Evolutionary conservation across 2,113 vertebrate species (phyloP).

Genomic region (Phalacrocorax brasilianus): DNA sequence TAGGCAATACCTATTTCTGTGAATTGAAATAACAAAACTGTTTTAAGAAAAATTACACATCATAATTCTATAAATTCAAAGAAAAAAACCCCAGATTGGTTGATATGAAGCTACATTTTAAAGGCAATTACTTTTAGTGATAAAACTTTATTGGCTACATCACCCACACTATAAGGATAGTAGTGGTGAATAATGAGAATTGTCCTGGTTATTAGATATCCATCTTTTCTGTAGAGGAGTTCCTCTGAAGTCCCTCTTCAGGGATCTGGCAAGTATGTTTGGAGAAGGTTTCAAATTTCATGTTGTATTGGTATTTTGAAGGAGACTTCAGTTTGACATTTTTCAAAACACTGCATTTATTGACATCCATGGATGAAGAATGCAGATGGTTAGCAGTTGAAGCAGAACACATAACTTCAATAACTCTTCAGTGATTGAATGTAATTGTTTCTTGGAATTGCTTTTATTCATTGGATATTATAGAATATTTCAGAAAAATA

Average conservation of each 20-base stretch:
- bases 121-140: neutral
- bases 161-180: neutral
- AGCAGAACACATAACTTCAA: neutral
- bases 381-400: neutral
- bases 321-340: neutral
- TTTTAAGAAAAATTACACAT: neutral
- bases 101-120: neutral
- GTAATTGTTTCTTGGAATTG: neutral
- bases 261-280: neutral
- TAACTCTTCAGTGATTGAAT: neutral
- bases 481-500: neutral
- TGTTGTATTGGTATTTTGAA: neutral
- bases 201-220: neutral
- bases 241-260: neutral
- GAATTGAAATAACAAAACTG: neutral
- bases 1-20: neutral
- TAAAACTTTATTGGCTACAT: neutral
- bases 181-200: neutral
- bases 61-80: neutral
- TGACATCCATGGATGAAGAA: neutral
- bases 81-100: neutral
- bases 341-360: neutral
- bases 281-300: neutral
- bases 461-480: neutral
- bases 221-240: neutral